These are phyloP conservation scores for Lagocephalus sceleratus DNA, from an alignment of 2,797 vertebrate genomes.

Conservation along the genomic window DNA sequence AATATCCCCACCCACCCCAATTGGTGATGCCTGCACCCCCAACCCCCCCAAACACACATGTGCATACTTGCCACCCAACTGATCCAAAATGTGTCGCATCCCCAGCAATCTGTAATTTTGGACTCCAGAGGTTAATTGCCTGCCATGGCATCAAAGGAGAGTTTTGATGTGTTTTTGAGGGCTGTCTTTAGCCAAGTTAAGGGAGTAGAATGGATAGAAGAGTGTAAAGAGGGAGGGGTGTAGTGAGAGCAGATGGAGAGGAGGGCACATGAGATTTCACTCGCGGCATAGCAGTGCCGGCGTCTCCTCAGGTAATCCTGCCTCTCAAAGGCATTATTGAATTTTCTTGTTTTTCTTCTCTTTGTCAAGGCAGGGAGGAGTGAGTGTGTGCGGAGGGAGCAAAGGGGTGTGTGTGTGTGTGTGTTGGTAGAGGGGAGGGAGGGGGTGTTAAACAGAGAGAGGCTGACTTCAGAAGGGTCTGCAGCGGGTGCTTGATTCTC, in stretches of 20 bases:
- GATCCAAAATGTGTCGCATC: slow-evolving; percentile 74
- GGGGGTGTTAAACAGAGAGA: slow-evolving; percentile 74
- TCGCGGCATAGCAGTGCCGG: slow-evolving; percentile 67
- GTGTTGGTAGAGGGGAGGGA: slow-evolving; percentile 56
- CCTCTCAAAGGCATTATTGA: slow-evolving; percentile 84
- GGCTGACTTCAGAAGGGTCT: slow-evolving; percentile 76
- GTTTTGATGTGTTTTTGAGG: slow-evolving; percentile 84
- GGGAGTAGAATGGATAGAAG: slow-evolving; percentile 60
- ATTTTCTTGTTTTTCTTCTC: slow-evolving; percentile 83
- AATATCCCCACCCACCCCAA: slow-evolving; percentile 50
- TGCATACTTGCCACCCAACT: slow-evolving; percentile 61
- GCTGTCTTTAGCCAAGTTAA: slow-evolving; percentile 81
- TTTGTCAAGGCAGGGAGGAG: slow-evolving; percentile 72
- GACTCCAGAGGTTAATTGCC: slow-evolving; percentile 79
- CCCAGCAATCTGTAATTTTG: slow-evolving; percentile 75
- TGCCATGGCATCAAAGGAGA: slow-evolving; percentile 81
- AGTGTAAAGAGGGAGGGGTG: slow-evolving; percentile 66
- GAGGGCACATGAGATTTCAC: slow-evolving; percentile 81
- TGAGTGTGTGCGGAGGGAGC: slow-evolving; percentile 65
- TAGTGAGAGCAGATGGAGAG: slow-evolving; percentile 68
- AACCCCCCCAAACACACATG: slow-evolving; percentile 45
- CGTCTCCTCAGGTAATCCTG: slow-evolving; percentile 84
- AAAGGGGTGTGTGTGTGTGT: slow-evolving; percentile 39
- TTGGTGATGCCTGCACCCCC: slow-evolving; percentile 7
- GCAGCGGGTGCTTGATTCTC: slow-evolving; percentile 82